Evolutionary conservation across 2,888 invertebrate genomes (phyloP), one percentile per base, ranked within the genome.

Genomic region (Andrena bicolor): DNA sequence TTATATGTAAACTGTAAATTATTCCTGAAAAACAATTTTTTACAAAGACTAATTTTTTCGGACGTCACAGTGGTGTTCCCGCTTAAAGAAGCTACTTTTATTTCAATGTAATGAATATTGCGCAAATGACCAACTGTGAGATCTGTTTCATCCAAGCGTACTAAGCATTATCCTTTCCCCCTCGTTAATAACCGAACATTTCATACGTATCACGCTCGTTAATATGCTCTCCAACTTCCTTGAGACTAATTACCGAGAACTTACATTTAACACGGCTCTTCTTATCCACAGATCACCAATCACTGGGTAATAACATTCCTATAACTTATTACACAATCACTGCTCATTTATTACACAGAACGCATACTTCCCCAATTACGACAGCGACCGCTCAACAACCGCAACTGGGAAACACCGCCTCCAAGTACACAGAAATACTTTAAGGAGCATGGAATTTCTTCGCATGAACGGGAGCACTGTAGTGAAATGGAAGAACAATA

Each of bases 191-290:
- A 74, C 20, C 35, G 3, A 20, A 49, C 8, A 26, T 2, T 53
- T 64, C 53, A 10, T 66, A 23, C 4, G 10, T 32, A 74, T 28
- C 23, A 32, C 13, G 41, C n/a, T n/a, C 49, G 35, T 70, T 76
- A 58, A 53, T 41, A 23, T 5, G 26, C 28, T 64, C 49, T 16
- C 4, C 6, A 7, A 56, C 72, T 73, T 73, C 63, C 68, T 30
- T 7, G 4, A 26, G 23, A 58, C 74, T 74, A 65, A 75, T 70
- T 58, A 51, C 63, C n/a, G 10, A n/a, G 16, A 65, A 41, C 63
- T 53, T 28, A 10, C 23, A 8, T 58, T 28, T 63, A 63, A 63
- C 26, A 3, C 7, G 41, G 23, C 60, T 35, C 23, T 10, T 48
- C 56, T 13, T 30, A 41, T 51, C 26, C n/a, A 13, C 26, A n/a